Percentiles rank a stretch among this genome's conserved stretches.
Evolutionary conservation across 2,797 vertebrate genomes (phyloP).

Genomic region (Enteromius trimaculatus): DNA sequence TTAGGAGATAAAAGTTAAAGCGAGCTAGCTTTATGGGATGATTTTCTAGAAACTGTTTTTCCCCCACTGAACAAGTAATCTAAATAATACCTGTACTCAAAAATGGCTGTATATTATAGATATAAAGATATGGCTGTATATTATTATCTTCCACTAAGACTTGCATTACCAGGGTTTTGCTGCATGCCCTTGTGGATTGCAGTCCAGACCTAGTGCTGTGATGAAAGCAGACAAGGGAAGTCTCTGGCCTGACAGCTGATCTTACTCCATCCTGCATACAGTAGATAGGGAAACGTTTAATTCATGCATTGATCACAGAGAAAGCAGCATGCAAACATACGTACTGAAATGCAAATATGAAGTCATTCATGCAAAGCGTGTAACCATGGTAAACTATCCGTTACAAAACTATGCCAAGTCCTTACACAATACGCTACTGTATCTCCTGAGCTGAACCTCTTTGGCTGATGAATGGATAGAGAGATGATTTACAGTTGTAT

Average conservation of each 20-base stretch:
- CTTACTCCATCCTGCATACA: neutral
- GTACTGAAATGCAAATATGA: neutral
- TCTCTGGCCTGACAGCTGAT: neutral
- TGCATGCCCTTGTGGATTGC: neutral
- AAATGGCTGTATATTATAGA: neutral
- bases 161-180: neutral
- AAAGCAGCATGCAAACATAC: neutral
- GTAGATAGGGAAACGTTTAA: neutral
- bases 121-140: neutral
- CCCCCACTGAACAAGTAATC: neutral
- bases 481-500: neutral
- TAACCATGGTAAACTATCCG: neutral
- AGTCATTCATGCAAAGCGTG: slow-evolving; percentile 8
- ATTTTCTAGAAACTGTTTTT: neutral
- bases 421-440: neutral
- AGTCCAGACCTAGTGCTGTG: slow-evolving; percentile 6
- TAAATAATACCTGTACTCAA: neutral
- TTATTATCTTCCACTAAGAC: neutral
- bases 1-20: neutral
- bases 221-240: neutral
- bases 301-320: neutral
- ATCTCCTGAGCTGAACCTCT: neutral
- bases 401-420: neutral
- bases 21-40: neutral
- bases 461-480: neutral